phyloP scores from a whole-genome alignment of 2,797 vertebrate genomes.

The Sebastes steindachneri region DNA sequence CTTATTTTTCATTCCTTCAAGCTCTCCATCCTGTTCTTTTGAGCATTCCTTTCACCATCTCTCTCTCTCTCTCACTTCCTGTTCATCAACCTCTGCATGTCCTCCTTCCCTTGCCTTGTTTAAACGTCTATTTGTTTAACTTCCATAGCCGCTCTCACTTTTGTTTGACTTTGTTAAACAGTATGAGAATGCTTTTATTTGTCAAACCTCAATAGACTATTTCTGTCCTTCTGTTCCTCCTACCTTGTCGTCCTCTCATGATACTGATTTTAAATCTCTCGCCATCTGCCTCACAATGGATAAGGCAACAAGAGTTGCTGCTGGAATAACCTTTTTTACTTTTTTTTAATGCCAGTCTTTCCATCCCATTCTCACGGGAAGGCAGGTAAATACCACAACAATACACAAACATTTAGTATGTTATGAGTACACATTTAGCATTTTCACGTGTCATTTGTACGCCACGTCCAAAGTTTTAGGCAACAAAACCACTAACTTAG shows the following conservation, averaged over 20 bases:
- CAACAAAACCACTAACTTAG: too few species aligned
- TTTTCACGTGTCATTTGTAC: too few species aligned
- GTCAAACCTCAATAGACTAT: not conserved
- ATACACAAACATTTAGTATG: too few species aligned
- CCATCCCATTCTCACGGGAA: too few species aligned
- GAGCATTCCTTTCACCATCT: not conserved
- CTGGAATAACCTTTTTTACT: not conserved
- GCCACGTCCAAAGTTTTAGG: too few species aligned
- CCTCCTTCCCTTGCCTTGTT: not conserved
- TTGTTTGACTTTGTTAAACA: conserved; percentile 13
- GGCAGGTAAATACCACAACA: too few species aligned
- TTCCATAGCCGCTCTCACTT: not conserved
- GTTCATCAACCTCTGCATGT: not conserved
- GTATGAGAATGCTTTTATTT: not conserved
- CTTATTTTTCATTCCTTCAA: not conserved
- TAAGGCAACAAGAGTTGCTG: not conserved
- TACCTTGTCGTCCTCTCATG: not conserved
- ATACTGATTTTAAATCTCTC: conserved; percentile 9
- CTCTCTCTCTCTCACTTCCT: not conserved
- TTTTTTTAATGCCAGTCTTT: not conserved
- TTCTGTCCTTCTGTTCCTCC: conserved; percentile 3
- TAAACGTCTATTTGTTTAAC: not conserved
- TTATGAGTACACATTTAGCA: too few species aligned
- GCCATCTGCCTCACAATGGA: not conserved
- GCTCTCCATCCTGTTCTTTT: not conserved